These are phyloP conservation scores for Sardina pilchardus DNA, from an alignment of 2,113 vertebrate genomes.

Conservation along the genomic window DNA sequence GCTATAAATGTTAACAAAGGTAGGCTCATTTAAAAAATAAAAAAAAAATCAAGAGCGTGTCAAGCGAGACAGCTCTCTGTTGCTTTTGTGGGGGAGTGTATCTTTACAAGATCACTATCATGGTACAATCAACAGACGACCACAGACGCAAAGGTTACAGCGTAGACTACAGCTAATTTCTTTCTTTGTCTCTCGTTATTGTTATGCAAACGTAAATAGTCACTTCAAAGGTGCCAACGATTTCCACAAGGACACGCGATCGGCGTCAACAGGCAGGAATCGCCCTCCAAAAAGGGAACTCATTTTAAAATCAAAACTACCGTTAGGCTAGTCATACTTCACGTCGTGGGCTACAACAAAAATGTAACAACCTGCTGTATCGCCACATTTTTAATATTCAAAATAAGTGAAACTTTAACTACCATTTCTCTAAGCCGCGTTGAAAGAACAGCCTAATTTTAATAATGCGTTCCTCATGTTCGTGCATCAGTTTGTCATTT, in stretches of 20 bases:
- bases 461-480: conserved; percentile 25
- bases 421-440: background rate
- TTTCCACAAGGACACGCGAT: background rate
- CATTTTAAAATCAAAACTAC: background rate
- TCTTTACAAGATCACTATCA: conserved; percentile 3
- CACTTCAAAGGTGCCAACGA: conserved; percentile 32
- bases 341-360: background rate
- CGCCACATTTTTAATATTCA: background rate
- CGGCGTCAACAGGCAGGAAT: background rate
- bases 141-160: background rate
- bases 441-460: background rate
- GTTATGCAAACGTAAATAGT: conserved; percentile 30
- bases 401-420: background rate
- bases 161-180: background rate
- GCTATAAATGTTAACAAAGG: background rate
- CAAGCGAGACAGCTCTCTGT: background rate
- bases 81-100: background rate
- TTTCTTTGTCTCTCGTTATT: conserved; percentile 24
- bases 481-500: conserved; percentile 17
- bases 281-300: background rate
- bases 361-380: background rate
- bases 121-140: background rate
- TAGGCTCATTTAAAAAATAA: too few species aligned
- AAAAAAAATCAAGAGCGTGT: background rate
- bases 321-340: background rate